Evolutionary conservation across 2,113 vertebrate species (phyloP), one percentile per base, ranked within the genome.

Genomic region (Megalops atlanticus): DNA sequence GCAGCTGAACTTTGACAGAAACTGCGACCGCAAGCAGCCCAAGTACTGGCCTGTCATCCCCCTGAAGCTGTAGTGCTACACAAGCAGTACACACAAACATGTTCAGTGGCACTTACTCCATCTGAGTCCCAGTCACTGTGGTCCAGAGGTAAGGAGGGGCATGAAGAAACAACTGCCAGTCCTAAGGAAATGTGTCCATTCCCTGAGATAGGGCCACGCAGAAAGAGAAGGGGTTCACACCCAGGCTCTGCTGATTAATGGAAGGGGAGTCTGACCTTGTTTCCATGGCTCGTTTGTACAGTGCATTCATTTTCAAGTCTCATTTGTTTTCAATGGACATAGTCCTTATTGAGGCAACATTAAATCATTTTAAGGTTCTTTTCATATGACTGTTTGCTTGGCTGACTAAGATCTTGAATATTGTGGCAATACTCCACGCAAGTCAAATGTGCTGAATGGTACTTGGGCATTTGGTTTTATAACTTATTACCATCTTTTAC

Each of bases 31-130:
- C 85, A 97, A 97, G 81, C 95, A 95, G 86, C 97, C 97, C 21
- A 99, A 97, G 82, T 99, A 97, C 89, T 98, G 98, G 98, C 97
- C 97, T 0, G 96, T 99, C 75, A 98, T 99, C 80, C 97, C 97
- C 0, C 94, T 98, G 47, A 97, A 95, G 75, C 92, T 99, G 43
- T 98, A 69, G 36, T 16, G 14, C 4, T 14, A 49, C 12, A n/a
- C n/a, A n/a, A n/a, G n/a, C n/a, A n/a, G n/a, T n/a, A n/a, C n/a
- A n/a, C n/a, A n/a, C n/a, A n/a, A n/a, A n/a, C n/a, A n/a, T n/a
- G n/a, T n/a, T n/a, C n/a, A n/a, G n/a, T n/a, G n/a, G n/a, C n/a
- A n/a, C n/a, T n/a, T n/a, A n/a, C n/a, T n/a, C n/a, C n/a, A n/a
- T n/a, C n/a, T n/a, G n/a, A n/a, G n/a, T n/a, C n/a, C n/a, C n/a